Evolutionary conservation across 2,888 invertebrate species (phyloP).

Genomic region (Andrena chrysosceles): DNA sequence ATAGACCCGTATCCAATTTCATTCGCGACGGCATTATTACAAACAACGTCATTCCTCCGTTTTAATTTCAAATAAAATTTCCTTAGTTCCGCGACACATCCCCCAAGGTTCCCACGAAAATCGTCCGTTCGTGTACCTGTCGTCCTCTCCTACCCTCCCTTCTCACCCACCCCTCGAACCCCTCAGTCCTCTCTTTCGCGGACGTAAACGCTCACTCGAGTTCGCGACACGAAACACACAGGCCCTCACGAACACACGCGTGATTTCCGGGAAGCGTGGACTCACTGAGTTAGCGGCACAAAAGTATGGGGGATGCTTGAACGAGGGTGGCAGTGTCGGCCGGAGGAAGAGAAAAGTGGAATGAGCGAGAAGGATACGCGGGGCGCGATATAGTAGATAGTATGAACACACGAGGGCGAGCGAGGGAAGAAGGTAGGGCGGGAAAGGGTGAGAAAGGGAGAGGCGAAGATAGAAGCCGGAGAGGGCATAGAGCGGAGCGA

Average conservation of each 20-base stretch:
- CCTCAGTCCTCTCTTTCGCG: neutral
- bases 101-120: constrained; percentile 14
- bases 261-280: constrained; percentile 59
- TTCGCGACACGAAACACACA: constrained; percentile 47
- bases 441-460: constrained; percentile 25
- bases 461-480: constrained; percentile 7
- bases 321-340: constrained; percentile 44
- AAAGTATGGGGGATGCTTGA: constrained; percentile 54
- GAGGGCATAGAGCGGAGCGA: constrained; percentile 26
- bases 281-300: constrained; percentile 66
- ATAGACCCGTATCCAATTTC: no score
- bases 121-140: neutral
- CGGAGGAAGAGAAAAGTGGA: constrained; percentile 37
- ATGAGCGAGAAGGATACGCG: constrained; percentile 56
- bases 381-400: constrained; percentile 54
- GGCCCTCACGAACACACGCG: constrained; percentile 38
- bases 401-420: constrained; percentile 45
- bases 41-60: no score
- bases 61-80: no score
- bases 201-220: constrained; percentile 35
- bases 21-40: no score
- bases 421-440: constrained; percentile 45
- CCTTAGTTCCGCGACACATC: neutral
- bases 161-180: no score
- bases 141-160: neutral